Evolutionary conservation across 2,797 vertebrate genomes (phyloP).

Genomic region (Chiloscyllium punctatum): DNA sequence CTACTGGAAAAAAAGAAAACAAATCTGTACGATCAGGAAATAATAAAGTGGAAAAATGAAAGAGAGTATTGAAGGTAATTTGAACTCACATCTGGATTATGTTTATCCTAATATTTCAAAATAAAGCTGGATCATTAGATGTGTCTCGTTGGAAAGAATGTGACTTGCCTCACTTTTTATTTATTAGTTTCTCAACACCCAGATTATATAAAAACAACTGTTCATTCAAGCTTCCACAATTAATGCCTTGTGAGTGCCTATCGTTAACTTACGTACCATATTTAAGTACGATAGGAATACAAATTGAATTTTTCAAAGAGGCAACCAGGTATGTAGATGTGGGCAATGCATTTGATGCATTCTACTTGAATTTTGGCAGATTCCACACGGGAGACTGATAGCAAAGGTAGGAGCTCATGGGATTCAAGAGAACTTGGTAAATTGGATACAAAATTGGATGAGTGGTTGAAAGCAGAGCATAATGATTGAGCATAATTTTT

Average conservation of each 20-base stretch:
- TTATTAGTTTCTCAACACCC: conserved; percentile 34
- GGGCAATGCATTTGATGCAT: too few species aligned
- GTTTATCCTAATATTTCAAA: conserved; percentile 28
- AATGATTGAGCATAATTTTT: too few species aligned
- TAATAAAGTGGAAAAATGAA: conserved; percentile 27
- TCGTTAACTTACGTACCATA: neutral
- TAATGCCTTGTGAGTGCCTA: conserved; percentile 32
- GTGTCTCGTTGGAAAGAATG: conserved; percentile 27
- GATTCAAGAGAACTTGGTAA: too few species aligned
- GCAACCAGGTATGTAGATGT: too few species aligned
- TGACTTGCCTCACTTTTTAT: neutral
- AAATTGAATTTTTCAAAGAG: neutral
- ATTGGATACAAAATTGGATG: too few species aligned
- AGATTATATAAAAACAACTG: conserved; percentile 10
- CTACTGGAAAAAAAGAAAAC: conserved; percentile 22
- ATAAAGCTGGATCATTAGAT: neutral
- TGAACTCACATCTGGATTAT: conserved; percentile 34
- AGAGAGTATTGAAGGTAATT: conserved; percentile 26
- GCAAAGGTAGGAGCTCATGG: too few species aligned
- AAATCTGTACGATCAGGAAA: conserved; percentile 32
- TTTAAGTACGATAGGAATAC: neutral
- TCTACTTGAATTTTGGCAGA: too few species aligned
- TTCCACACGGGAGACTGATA: too few species aligned
- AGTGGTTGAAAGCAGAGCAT: too few species aligned
- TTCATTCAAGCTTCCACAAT: conserved; percentile 33